A percentile compares a stretch with the other conserved stretches of the same genome.
These are phyloP conservation scores for Labroides dimidiatus DNA, from an alignment of 2,797 vertebrate species.

Conservation along the genomic window DNA sequence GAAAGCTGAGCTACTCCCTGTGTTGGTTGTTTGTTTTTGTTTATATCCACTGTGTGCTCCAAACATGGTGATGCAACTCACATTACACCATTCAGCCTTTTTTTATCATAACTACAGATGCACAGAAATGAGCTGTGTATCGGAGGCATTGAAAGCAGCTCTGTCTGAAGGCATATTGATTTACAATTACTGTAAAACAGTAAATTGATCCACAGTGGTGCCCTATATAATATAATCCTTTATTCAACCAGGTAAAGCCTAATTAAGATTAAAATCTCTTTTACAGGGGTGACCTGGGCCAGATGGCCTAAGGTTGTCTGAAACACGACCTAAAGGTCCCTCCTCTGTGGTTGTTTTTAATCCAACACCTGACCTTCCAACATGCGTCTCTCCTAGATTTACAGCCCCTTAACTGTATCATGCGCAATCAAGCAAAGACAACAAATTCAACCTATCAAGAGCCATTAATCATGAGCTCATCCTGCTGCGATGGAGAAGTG, in stretches of 20 bases:
- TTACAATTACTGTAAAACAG: neutral
- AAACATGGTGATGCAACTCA: constrained; percentile 11
- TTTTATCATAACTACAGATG: constrained; percentile 3
- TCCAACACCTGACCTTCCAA: constrained; percentile 19
- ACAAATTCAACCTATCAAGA: constrained; percentile 15
- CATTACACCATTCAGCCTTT: neutral
- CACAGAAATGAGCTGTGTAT: neutral
- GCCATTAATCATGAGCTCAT: constrained; percentile 43
- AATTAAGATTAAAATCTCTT: too few relatives aligned
- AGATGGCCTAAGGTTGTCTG: constrained; percentile 6
- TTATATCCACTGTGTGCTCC: neutral
- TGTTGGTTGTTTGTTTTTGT: neutral
- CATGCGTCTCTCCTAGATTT: neutral
- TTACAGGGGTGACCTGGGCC: too few relatives aligned
- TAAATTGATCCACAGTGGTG: neutral
- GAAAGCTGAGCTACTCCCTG: neutral
- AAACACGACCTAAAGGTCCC: neutral
- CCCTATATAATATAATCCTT: too few relatives aligned
- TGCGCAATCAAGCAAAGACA: neutral
- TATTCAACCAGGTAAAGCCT: too few relatives aligned
- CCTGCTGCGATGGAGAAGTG: constrained; percentile 20
- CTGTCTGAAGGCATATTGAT: neutral
- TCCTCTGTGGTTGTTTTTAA: neutral
- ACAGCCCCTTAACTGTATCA: neutral
- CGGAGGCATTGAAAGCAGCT: neutral